A percentile compares a stretch with the other conserved stretches of the same genome.
Evolutionary conservation across 2,888 invertebrate species (phyloP).

Genomic region (Apodemia zela): DNA sequence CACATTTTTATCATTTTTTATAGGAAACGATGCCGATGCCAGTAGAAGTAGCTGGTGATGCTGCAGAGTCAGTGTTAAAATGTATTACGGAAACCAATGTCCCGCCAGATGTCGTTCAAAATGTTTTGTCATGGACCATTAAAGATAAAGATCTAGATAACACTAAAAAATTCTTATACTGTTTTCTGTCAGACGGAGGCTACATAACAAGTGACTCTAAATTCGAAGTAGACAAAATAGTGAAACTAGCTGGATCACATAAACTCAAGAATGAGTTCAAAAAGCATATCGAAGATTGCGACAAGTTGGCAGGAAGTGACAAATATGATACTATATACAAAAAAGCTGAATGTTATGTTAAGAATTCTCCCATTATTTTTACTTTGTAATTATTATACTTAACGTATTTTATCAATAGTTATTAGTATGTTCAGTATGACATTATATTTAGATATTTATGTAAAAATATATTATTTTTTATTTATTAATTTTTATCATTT

Average conservation of each 20-base stretch:
- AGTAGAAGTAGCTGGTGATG: background rate
- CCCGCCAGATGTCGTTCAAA: constrained; percentile 28
- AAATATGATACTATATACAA: constrained; percentile 41
- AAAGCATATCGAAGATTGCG: constrained; percentile 44
- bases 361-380: constrained; percentile 28
- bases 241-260: constrained; percentile 40
- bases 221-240: constrained; percentile 46
- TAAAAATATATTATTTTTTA: too few species aligned
- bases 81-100: constrained; percentile 34
- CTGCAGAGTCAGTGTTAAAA: constrained; percentile 3
- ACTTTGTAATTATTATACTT: constrained; percentile 9
- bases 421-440: too few species aligned
- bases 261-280: constrained; percentile 37
- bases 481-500: too few species aligned
- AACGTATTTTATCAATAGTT: background rate
- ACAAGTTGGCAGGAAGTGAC: constrained; percentile 39
- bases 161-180: constrained; percentile 49
- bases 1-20: background rate
- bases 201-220: constrained; percentile 40
- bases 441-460: too few species aligned
- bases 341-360: constrained; percentile 23
- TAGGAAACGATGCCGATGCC: background rate
- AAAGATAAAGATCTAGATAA: constrained; percentile 40
- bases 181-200: constrained; percentile 47
- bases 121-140: constrained; percentile 44